Evolutionary conservation across 2,113 vertebrate genomes (phyloP).

Genomic region (Platycercus adscitus): DNA sequence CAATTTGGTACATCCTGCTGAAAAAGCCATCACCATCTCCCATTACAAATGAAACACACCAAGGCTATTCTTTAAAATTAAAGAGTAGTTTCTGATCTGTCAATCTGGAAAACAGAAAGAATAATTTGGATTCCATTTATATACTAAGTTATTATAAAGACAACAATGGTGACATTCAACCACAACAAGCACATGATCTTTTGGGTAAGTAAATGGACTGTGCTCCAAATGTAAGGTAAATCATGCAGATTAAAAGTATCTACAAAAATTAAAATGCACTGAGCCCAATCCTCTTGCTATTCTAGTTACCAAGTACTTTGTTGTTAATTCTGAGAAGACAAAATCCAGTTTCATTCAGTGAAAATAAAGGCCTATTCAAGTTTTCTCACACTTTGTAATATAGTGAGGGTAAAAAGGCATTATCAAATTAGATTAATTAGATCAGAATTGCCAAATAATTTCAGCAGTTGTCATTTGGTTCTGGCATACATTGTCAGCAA

Average conservation of each 20-base stretch:
- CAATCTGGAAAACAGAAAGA: conserved; percentile 62
- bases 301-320: not conserved
- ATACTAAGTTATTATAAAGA: conserved; percentile 15
- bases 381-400: not conserved
- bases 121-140: conserved; percentile 59
- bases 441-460: not conserved
- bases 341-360: not conserved
- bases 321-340: not conserved
- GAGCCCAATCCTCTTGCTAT: not conserved
- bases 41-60: conserved; percentile 25
- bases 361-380: not conserved
- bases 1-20: conserved; percentile 17
- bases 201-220: not conserved
- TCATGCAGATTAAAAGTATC: not conserved
- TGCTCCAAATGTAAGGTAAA: not conserved
- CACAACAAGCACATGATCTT: not conserved
- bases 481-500: not conserved
- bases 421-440: conserved; percentile 22
- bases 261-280: conserved; percentile 4
- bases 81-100: conserved; percentile 46
- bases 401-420: not conserved
- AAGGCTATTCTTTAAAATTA: conserved; percentile 52
- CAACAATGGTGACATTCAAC: not conserved
- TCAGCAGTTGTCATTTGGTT: not conserved
- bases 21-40: conserved; percentile 21